Base-by-base conservation (phyloP, 2,113 vertebrate species). In the Cephalopholis sonnerati region DNA sequence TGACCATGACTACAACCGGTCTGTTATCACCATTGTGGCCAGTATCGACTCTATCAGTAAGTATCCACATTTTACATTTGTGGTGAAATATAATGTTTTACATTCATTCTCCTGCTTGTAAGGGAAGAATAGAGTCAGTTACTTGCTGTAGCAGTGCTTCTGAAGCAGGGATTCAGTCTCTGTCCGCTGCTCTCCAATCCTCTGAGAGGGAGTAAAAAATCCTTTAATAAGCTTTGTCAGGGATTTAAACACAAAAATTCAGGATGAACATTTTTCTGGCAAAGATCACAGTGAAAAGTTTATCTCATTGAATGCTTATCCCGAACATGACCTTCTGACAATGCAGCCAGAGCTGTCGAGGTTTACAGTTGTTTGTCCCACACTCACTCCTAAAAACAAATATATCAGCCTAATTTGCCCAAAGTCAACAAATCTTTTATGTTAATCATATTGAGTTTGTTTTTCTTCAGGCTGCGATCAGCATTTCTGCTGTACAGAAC, bases 1-100 rank as follows among this genome's bases (percentile, higher is more conserved):
- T 77, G 95, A 96, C 91, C 83, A 85, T 24, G 94, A 94, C 81
- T 97, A 93, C 79, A 96, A 96, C 83, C 95, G 95, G 79, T 96
- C 93, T 0, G 93, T 96, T 87, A 95, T 96, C 90, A 95, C 95
- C 29, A 94, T 96, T 69, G 94, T 93, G 77, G 87, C 85, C 76
- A 81, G 79, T 57, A 39, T 96, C 62, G 91, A 94, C 69, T 81
- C 74, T 1, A 92, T 96, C 82, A 32, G 93, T 96, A 70, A 93
- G 94, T 85, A 67, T 16, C 63, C 13, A 41, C 18, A 10, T 27
- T 29, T 17, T 15, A 7, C n/a, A 6, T 65, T 77, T 41, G 58
- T 55, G 6, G 7, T 9, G 7, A 46, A 53, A 29, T 16, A 5
- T 50, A 0, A 22, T 18, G 36, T 27, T 66, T 32, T 12, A 11